Conservation (phyloP, 2,797 vertebrate species). For the Antrozous pallidus region DNA sequence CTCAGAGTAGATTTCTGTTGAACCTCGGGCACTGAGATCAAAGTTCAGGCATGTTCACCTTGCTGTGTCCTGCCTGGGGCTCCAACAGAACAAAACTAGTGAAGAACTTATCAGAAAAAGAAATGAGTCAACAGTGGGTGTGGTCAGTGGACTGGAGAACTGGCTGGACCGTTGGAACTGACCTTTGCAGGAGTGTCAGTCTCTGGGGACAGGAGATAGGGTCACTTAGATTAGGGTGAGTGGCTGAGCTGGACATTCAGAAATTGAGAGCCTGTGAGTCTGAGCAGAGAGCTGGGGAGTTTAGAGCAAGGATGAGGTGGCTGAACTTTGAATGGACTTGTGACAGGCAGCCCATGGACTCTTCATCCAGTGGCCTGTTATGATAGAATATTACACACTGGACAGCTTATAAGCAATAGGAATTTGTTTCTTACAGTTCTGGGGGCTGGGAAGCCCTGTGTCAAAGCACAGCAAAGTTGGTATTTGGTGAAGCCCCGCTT, state of each 20-base stretch:
- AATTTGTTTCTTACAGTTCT: not conserved
- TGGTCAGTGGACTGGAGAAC: not conserved
- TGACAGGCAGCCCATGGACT: not conserved
- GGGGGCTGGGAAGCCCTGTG: not conserved
- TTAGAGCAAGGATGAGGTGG: no score
- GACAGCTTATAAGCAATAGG: not conserved
- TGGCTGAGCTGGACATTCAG: not conserved
- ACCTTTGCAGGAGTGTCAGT: not conserved
- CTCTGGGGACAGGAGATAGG: not conserved
- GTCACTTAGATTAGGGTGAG: not conserved
- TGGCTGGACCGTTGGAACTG: accelerated
- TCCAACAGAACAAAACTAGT: not conserved
- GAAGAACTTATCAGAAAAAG: not conserved
- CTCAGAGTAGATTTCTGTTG: not conserved
- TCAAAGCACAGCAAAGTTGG: not conserved
- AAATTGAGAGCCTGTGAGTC: not conserved
- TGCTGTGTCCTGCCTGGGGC: not conserved
- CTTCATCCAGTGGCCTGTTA: not conserved
- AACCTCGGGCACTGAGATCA: not conserved
- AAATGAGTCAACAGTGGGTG: not conserved
- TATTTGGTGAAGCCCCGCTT: not conserved
- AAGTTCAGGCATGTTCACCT: not conserved
- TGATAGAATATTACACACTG: not conserved
- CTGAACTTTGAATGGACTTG: not conserved
- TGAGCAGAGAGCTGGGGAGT: not conserved